Evolutionary conservation across 2,113 vertebrate genomes (phyloP), one percentile per base, ranked within the genome.

Genomic region (Calidris pygmaea): DNA sequence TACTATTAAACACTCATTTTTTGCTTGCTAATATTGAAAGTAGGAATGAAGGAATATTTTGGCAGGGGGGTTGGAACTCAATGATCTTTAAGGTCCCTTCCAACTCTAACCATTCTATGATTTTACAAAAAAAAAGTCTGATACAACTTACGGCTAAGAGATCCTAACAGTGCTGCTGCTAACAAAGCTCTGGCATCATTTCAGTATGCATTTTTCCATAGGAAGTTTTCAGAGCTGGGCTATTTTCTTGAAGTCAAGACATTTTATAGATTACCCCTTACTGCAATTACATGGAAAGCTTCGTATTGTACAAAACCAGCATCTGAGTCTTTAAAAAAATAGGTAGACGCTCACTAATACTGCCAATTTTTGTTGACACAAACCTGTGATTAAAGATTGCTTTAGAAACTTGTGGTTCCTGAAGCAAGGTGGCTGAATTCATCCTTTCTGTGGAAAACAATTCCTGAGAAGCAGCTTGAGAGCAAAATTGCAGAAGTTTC

Each of bases 391-490:
- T 63, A 62, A 68, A 70, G 18, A 63, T 20, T 43, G 30, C 17
- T 95, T 91, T 71, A 87, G 93, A 86, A 89, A 50, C 63, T 74
- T 80, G 52, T 68, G 30, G 30, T 56, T 96, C 48, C 79, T 88
- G 50, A 88, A 88, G 34, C 37, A 83, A 27, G 9, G 20, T 56
- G 39, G 39, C 27, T 93, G 59, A 90, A 93, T 21, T 76, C 41
- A 37, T 77, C 26, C 63, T 47, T 93, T 78, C 55, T 43, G 29
- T 88, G 19, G 72, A 82, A 92, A 90, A 77, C 3, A 0, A 75
- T 52, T 89, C 88, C 52, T 11, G 15, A 50, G 71, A 89, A 92
- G 48, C 77, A 87, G 66, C 74, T 71, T 89, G 72, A 85, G 45
- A 93, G 14, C 12, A 83, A 80, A 95, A 87, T 15, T 43, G 34